A percentile compares a stretch with the other conserved stretches of the same genome.
Conservation (phyloP, 2,888 invertebrate genomes). For the Cerceris ruficornis region DNA sequence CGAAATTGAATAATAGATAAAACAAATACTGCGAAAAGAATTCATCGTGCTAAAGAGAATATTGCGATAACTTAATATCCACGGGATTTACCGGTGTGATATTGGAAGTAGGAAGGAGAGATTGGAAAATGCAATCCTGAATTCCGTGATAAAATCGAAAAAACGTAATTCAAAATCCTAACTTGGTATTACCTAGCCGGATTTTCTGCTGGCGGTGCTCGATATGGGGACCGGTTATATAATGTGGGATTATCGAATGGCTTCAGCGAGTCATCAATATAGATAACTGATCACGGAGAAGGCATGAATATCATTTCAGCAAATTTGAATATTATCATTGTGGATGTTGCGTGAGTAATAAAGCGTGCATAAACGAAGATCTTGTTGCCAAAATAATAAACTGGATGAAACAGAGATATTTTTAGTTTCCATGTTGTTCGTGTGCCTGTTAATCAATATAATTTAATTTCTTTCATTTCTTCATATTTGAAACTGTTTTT, state of each 20-base stretch:
- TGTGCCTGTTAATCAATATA: too few relatives aligned
- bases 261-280: constrained; percentile 29
- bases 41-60: not conserved
- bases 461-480: too few relatives aligned
- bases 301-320: constrained; percentile 20
- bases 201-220: constrained; percentile 27
- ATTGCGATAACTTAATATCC: constrained; percentile 27
- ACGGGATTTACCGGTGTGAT: constrained; percentile 21
- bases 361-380: too few relatives aligned
- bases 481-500: too few relatives aligned
- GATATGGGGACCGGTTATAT: constrained; percentile 36
- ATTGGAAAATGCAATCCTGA: constrained; percentile 39
- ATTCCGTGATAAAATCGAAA: constrained; percentile 42
- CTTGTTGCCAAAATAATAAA: too few relatives aligned
- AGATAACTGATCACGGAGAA: constrained; percentile 16
- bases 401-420: too few relatives aligned
- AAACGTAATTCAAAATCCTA: constrained; percentile 42
- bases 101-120: constrained; percentile 18
- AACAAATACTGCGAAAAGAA: not conserved
- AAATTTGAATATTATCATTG: constrained; percentile 18
- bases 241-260: constrained; percentile 44
- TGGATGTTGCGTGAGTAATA: not conserved
- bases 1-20: not conserved
- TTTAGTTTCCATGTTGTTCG: too few relatives aligned
- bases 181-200: constrained; percentile 39